Percentiles rank a stretch among this genome's conserved stretches.
Evolutionary conservation across 1,140 invertebrate genomes (phyloP).

Genomic region (Hycleus phaleratus): DNA sequence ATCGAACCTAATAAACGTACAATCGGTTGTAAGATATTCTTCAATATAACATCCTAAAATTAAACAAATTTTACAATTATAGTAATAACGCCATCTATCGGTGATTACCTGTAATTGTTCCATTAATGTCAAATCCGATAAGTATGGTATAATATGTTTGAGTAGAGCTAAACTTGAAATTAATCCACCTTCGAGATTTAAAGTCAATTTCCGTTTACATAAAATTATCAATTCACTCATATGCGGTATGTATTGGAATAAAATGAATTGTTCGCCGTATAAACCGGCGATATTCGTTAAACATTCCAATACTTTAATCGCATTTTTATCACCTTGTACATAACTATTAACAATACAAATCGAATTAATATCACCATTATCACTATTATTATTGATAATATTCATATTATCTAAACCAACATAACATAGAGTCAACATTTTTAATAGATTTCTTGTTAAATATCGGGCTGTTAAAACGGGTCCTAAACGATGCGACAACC

Average conservation of each 20-base stretch:
- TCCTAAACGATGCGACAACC: conserved; percentile 88
- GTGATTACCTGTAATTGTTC: conserved; percentile 65
- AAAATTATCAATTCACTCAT: conserved; percentile 74
- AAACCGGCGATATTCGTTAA: conserved; percentile 79
- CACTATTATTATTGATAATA: conserved; percentile 34
- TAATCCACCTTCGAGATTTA: conserved; percentile 79
- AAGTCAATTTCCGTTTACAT: conserved; percentile 69
- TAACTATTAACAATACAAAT: conserved; percentile 49
- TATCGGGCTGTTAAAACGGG: conserved; percentile 87
- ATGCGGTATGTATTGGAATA: conserved; percentile 91
- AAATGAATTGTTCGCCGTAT: conserved; percentile 89
- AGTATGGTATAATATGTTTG: conserved; percentile 68
- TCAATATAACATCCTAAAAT: conserved; percentile 60
- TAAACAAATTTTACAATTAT: background rate
- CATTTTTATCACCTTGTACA: conserved; percentile 73
- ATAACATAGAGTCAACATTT: conserved; percentile 92
- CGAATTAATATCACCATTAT: conserved; percentile 44
- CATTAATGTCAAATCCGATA: conserved; percentile 81
- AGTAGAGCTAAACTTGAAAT: conserved; percentile 77
- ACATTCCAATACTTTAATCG: conserved; percentile 78
- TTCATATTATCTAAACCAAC: conserved; percentile 73
- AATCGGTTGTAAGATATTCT: conserved; percentile 70
- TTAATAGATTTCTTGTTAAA: conserved; percentile 82
- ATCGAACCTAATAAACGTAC: conserved; percentile 65
- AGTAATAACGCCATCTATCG: background rate